These are phyloP conservation scores for Apeltes quadracus DNA, from an alignment of 2,113 vertebrate species.

Conservation along the genomic window DNA sequence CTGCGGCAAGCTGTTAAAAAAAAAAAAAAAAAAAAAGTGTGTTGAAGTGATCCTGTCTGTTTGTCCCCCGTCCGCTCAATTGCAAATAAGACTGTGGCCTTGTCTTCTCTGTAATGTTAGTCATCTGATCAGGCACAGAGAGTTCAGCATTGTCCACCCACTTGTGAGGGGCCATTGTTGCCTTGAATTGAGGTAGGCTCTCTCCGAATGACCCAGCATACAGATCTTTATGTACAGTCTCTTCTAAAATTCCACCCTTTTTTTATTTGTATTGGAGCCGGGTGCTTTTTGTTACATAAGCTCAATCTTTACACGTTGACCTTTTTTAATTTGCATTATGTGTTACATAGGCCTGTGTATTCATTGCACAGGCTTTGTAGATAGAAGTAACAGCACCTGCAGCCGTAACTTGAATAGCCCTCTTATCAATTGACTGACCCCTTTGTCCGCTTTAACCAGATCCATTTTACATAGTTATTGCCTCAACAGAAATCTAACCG, in stretches of 20 bases:
- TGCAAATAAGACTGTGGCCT: conserved; percentile 76
- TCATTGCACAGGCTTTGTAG: not conserved
- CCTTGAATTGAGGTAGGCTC: conserved; percentile 63
- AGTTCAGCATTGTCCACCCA: conserved; percentile 76
- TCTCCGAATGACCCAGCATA: conserved; percentile 53
- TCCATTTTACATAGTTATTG: conserved; percentile 58
- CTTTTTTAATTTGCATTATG: not conserved
- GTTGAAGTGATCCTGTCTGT: conserved; percentile 71
- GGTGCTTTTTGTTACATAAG: not conserved
- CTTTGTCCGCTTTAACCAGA: conserved; percentile 50
- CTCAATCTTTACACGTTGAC: not conserved
- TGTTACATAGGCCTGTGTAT: not conserved
- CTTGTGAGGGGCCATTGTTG: conserved; percentile 80
- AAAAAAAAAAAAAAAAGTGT: conserved; percentile 29
- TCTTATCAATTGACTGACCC: conserved; percentile 42
- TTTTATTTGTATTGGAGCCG: conserved; percentile 4
- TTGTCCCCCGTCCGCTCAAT: conserved; percentile 60
- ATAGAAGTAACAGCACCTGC: conserved; percentile 17
- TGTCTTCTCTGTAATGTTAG: conserved; percentile 79
- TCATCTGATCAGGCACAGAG: conserved; percentile 80
- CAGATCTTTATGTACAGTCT: conserved; percentile 54
- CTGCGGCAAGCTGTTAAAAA: conserved; percentile 64
- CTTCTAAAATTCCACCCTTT: not conserved
- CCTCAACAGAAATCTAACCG: conserved; percentile 54
- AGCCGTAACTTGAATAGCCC: conserved; percentile 24